Percentiles rank a stretch among this genome's conserved stretches.
phyloP scores from a whole-genome alignment of 2,113 vertebrate species.

The Engystomops pustulosus region DNA sequence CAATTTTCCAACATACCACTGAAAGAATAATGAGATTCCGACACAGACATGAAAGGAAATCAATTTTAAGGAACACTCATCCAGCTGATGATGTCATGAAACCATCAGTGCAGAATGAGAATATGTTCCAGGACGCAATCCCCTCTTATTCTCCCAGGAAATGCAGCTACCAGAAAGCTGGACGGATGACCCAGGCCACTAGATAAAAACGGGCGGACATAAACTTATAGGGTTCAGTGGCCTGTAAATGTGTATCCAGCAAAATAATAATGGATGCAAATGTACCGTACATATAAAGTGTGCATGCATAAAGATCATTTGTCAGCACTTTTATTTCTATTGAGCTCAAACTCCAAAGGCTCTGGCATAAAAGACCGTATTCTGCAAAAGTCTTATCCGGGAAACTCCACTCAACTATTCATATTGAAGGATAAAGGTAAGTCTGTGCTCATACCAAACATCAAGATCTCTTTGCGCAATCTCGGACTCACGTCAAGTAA shows the following conservation, averaged over 20 bases:
- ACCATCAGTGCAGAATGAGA: slow-evolving; percentile 1
- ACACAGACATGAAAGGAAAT: slow-evolving; percentile 12
- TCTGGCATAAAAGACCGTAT: too few species aligned
- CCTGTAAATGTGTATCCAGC: not conserved
- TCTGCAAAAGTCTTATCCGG: too few species aligned
- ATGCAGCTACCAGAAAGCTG: not conserved
- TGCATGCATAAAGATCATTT: too few species aligned
- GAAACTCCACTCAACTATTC: too few species aligned
- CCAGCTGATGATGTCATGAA: slow-evolving; percentile 13
- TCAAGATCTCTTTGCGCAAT: too few species aligned
- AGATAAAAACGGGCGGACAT: not conserved
- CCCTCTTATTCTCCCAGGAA: not conserved
- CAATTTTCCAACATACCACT: slow-evolving; percentile 35
- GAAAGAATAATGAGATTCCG: slow-evolving; percentile 12
- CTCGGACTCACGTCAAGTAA: too few species aligned
- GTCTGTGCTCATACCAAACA: too few species aligned
- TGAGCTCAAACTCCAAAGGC: too few species aligned
- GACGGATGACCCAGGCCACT: not conserved
- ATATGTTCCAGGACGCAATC: not conserved
- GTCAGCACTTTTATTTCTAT: too few species aligned
- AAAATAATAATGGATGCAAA: too few species aligned
- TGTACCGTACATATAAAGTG: too few species aligned
- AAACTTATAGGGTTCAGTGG: not conserved
- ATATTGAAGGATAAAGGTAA: too few species aligned
- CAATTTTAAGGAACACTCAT: slow-evolving; percentile 12